Evolutionary conservation across 2,797 vertebrate genomes (phyloP), one percentile per base, ranked within the genome.

Genomic region (Catharus ustulatus): DNA sequence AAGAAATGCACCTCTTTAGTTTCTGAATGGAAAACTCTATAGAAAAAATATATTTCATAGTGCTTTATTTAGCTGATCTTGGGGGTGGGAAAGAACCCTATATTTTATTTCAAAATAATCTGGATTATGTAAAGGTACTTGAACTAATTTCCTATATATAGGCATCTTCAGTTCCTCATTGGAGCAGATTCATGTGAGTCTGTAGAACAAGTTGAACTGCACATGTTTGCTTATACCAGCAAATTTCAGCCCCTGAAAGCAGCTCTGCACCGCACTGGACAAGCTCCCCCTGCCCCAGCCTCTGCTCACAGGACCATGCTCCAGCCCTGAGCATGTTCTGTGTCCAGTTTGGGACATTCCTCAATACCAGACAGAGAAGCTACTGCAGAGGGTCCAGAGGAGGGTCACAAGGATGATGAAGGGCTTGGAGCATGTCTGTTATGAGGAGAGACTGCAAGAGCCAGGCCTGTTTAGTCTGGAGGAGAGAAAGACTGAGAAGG

Each of bases 41-140:
- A 66, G 26, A 85, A 46, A 87, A 95, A 80, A 87, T 40, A 40
- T 3, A 67, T 11, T 85, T 71, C 7, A 5, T 6, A 58, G 29
- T 62, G 34, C 29, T 73, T 73, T 73, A 75, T 29, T 87, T 81
- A 74, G 61, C 68, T 64, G 42, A 64, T 55, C 49, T 67, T 48
- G 42, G 22, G 45, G 20, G 19, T 68, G 13, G 21, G 19, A 90
- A 81, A 88, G 11, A 67, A 79, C 18, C 9, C 13, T 66, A 6
- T 83, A 79, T 72, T 83, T 90, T 92, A 68, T 91, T 91, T 89
- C 40, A 87, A 67, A 92, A 68, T 66, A 83, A 89, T 72, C 14
- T 55, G 40, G 43, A 68, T 77, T 94, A 90, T 38, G 72, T 51
- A 75, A 95, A 75, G 23, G 21, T 75, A 77, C 23, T 77, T 83